Evolutionary conservation across 2,113 vertebrate genomes (phyloP), one percentile per base, ranked within the genome.

Genomic region (Pteruthius melanotis): DNA sequence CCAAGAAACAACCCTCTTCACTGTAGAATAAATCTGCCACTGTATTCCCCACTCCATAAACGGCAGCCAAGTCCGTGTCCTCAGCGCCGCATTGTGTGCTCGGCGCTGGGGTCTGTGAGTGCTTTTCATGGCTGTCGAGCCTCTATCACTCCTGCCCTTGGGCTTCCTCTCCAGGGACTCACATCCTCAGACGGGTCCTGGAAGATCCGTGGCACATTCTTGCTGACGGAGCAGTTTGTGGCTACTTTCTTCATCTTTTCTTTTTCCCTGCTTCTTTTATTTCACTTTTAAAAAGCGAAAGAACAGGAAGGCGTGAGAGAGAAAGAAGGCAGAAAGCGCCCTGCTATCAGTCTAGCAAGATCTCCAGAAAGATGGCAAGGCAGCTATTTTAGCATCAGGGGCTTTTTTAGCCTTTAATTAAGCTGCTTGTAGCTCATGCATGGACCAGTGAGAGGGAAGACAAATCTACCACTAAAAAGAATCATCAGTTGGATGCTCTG

Each of bases 11-110:
- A 47, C 83, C 63, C 83, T 93, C 92, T 89, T 91, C 88, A 28
- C 82, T 92, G 83, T 75, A 86, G 94, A 94, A 97, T 94, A 94
- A 96, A 96, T 96, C 94, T 97, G 86, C 95, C 95, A 95, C 94
- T 96, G 92, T 96, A 87, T 96, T 97, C 92, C 83, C 87, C 69
- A 77, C 83, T 71, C 92, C 85, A 35, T 57, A 94, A 95, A 78
- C 35, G 4, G 92, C 91, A 96, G 93, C 94, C 89, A 94, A 94
- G 92, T 96, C 95, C n/a, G 80, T 26, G 70, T 82, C 88, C 78
- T 91, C 60, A 93, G 88, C 71, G 5, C 87, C 26, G 89, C 61
- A 77, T 83, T 97, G 90, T 93, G 77, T 27, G 83, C n/a, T 61
- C 87, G 24, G 78, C 3, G 0, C 89, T 93, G 94, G 53, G 80